Percentiles rank a stretch among this genome's conserved stretches.
phyloP scores from a whole-genome alignment of 2,888 invertebrate species.

The Drosophila pseudotalamancana region DNA sequence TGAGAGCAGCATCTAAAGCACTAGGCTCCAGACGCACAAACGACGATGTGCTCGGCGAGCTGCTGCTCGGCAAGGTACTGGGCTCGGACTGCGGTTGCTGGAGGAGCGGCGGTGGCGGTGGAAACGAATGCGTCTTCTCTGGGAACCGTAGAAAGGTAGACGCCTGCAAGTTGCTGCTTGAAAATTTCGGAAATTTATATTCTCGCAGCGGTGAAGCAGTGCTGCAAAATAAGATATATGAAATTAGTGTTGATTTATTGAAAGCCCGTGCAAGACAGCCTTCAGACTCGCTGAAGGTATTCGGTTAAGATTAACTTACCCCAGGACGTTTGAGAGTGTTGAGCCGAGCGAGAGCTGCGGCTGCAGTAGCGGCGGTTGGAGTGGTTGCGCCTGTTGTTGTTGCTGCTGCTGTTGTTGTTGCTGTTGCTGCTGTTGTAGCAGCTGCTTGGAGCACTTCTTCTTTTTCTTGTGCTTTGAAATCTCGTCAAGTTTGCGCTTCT shows the following conservation, averaged over 20 bases:
- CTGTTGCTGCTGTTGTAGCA: slow-evolving; percentile 43
- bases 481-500: slow-evolving; percentile 92
- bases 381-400: slow-evolving; percentile 28
- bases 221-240: slow-evolving; percentile 29
- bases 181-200: slow-evolving; percentile 80
- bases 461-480: slow-evolving; percentile 85
- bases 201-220: slow-evolving; percentile 76
- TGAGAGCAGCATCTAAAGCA: slow-evolving; percentile 70
- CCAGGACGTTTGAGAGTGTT: slow-evolving; percentile 58
- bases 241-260: no score
- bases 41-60: slow-evolving; percentile 63
- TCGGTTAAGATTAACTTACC: slow-evolving; percentile 42
- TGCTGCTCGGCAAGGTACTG: slow-evolving; percentile 58
- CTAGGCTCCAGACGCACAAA: slow-evolving; percentile 80
- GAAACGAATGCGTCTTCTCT: slow-evolving; percentile 80
- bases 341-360: slow-evolving; percentile 61
- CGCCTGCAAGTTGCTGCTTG: slow-evolving; percentile 68
- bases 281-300: no score
- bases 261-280: no score
- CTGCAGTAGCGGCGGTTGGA: slow-evolving; percentile 43
- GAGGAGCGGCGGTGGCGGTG: slow-evolving; percentile 66
- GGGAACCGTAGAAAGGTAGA: slow-evolving; percentile 79
- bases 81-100: slow-evolving; percentile 44
- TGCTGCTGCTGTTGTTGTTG: slow-evolving; percentile 24
- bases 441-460: slow-evolving; percentile 75